These are phyloP conservation scores for Sisor rabdophorus DNA, from an alignment of 2,113 vertebrate species.

Conservation along the genomic window DNA sequence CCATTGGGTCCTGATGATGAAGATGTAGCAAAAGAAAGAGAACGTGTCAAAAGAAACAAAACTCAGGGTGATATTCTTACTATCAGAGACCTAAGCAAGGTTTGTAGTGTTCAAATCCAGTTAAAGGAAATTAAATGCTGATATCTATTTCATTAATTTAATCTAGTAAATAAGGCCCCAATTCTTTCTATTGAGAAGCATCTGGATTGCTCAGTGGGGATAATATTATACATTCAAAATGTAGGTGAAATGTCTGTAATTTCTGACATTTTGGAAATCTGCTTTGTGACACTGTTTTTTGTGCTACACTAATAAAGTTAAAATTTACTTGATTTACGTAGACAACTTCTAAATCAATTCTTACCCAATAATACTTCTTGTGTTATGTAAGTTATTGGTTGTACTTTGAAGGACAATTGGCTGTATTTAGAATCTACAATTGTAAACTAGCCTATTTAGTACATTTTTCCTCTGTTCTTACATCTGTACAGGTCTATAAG, in stretches of 20 bases:
- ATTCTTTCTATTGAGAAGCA: not conserved
- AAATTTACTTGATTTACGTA: too few relatives aligned
- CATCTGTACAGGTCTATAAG: slow-evolving; percentile 66
- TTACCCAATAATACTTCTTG: too few relatives aligned
- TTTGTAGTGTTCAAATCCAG: slow-evolving; percentile 30
- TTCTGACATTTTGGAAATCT: too few relatives aligned
- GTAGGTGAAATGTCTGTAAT: too few relatives aligned
- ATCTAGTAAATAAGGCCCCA: not conserved
- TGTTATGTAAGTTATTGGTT: too few relatives aligned
- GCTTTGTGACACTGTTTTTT: too few relatives aligned
- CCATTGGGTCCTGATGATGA: slow-evolving; percentile 70
- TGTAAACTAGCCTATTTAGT: not conserved
- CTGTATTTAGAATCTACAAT: too few relatives aligned
- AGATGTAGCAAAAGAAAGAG: slow-evolving; percentile 71
- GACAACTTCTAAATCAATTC: too few relatives aligned
- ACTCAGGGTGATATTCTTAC: slow-evolving; percentile 68
- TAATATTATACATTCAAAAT: too few relatives aligned
- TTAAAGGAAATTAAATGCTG: not conserved
- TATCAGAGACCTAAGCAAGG: slow-evolving; percentile 67
- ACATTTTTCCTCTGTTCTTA: not conserved
- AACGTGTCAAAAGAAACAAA: slow-evolving; percentile 64
- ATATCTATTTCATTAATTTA: not conserved
- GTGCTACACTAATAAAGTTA: too few relatives aligned
- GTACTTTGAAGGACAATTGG: too few relatives aligned
- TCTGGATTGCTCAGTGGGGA: too few relatives aligned